Base-by-base conservation (phyloP, 2,888 invertebrate genomes). In the Sinelater perroti region DNA sequence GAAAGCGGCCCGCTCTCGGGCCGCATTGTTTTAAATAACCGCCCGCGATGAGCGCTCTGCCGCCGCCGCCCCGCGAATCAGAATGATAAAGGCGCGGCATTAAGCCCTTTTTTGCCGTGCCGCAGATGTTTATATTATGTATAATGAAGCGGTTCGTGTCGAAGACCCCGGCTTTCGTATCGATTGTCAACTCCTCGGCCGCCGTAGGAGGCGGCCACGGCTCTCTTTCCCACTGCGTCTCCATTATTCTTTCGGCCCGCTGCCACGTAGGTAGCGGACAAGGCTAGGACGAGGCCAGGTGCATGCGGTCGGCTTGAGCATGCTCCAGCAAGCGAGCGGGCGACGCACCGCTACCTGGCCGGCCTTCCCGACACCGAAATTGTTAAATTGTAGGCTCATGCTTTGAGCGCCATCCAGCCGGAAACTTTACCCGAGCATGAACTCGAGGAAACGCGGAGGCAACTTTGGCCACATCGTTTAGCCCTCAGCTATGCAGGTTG, bases 231-330 rank as follows among this genome's bases (percentile, higher is more conserved):
- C 45, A n/a, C n/a, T n/a, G 45, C 53, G 53, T 53, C 11, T 16
- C 36, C 53, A 52, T 52, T 52, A 26, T 52, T 52, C 40, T 52
- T 40, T 35, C 18, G 17, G 35, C 35, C 14, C 13, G 35, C 10
- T 35, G 10, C n/a, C 21, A 18, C 35, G 55, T 42, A 56, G 56
- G 44, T 21, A 50, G 56, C n/a, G 16, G 11, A 50, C 55, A 49
- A 57, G 52, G 51, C 45, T 49, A 36, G 31, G 24, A 28, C 11
- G 20, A 49, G 33, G 42, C 59, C 59, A 59, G 59, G 59, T 59
- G 59, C 45, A 59, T 55, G 54, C 13, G 54, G 50, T 55, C 44
- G 53, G 30, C 44, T 53, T 52, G 33, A 47, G 44, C 21, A 45
- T 28, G 31, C 30, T 40, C 40, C 38, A 31, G 45, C 36, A 40